Conservation (phyloP, 2,797 vertebrate genomes). For the Poecile montanus region DNA sequence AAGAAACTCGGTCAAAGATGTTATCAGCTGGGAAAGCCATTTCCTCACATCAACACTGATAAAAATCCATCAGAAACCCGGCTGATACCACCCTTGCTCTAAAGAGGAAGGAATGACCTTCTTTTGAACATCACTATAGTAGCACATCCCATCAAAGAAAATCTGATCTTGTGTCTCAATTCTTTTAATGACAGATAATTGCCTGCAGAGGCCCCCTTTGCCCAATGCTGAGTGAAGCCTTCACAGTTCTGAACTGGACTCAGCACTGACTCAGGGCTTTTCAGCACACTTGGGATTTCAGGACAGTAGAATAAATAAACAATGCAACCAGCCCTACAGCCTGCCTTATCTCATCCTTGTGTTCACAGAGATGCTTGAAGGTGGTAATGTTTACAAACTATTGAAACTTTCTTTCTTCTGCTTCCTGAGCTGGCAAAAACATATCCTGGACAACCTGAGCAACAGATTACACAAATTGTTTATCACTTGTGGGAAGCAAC, state of each 20-base stretch:
- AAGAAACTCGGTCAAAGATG: constrained; percentile 79
- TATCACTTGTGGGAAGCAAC: constrained; percentile 14
- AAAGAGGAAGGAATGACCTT: constrained; percentile 69
- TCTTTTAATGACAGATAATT: constrained; percentile 76
- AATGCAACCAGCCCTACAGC: constrained; percentile 53
- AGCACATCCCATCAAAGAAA: constrained; percentile 74
- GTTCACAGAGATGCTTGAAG: constrained; percentile 79
- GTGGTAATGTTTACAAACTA: constrained; percentile 85
- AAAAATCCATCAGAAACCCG: constrained; percentile 72
- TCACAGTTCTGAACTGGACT: constrained; percentile 77
- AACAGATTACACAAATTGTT: constrained; percentile 62
- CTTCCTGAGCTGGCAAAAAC: constrained; percentile 83
- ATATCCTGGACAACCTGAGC: constrained; percentile 80
- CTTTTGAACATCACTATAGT: constrained; percentile 68
- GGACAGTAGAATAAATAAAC: constrained; percentile 79
- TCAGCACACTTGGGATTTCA: constrained; percentile 47
- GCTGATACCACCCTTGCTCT: constrained; percentile 54
- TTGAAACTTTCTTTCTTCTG: constrained; percentile 90
- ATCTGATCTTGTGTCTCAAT: constrained; percentile 72
- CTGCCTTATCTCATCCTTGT: constrained; percentile 84
- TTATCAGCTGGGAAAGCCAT: constrained; percentile 80
- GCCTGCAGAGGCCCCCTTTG: constrained; percentile 67
- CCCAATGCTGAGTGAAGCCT: constrained; percentile 84
- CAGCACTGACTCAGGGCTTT: constrained; percentile 65
- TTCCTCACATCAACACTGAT: constrained; percentile 78